A percentile compares a stretch with the other conserved stretches of the same genome.
Conservation (phyloP, 2,797 vertebrate genomes). For the Adrianichthys oophorus region DNA sequence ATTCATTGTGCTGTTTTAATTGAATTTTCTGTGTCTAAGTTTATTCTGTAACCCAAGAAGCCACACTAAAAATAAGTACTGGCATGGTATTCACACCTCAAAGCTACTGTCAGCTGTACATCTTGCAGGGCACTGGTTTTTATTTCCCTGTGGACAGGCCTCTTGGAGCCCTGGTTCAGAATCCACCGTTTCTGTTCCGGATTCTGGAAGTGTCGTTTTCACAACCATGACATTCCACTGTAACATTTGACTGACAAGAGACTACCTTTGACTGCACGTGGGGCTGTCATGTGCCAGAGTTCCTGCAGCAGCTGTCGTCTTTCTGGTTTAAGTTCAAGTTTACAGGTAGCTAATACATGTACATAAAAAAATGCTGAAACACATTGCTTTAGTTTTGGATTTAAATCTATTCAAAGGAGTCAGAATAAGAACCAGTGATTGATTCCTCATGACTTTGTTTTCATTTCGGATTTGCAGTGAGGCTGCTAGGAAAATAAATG, state of each 20-base stretch:
- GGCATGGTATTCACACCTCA: conserved; percentile 29
- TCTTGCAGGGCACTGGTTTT: conserved; percentile 61
- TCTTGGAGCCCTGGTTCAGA: conserved; percentile 47
- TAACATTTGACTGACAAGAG: conserved; percentile 55
- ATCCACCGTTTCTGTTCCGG: conserved; percentile 62
- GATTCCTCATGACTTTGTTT: too few relatives aligned
- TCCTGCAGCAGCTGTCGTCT: conserved; percentile 18
- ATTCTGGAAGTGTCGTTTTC: conserved; percentile 62
- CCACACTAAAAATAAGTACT: conserved; percentile 38
- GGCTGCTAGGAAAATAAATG: too few relatives aligned
- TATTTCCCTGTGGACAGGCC: not conserved
- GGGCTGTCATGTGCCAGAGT: conserved; percentile 49
- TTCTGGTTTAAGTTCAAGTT: conserved; percentile 8
- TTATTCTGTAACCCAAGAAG: conserved; percentile 42
- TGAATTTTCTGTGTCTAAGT: conserved; percentile 41
- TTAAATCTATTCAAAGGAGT: too few relatives aligned
- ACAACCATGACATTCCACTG: conserved; percentile 42
- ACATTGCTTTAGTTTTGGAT: too few relatives aligned
- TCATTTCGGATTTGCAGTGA: too few relatives aligned
- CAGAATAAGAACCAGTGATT: too few relatives aligned
- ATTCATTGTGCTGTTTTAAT: conserved; percentile 26
- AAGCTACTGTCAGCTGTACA: conserved; percentile 22
- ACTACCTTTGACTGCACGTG: conserved; percentile 57
- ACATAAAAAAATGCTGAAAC: not conserved
- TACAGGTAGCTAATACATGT: not conserved